Base-by-base conservation (phyloP, 1,140 invertebrate genomes). In the Agraylea sexmaculata region DNA sequence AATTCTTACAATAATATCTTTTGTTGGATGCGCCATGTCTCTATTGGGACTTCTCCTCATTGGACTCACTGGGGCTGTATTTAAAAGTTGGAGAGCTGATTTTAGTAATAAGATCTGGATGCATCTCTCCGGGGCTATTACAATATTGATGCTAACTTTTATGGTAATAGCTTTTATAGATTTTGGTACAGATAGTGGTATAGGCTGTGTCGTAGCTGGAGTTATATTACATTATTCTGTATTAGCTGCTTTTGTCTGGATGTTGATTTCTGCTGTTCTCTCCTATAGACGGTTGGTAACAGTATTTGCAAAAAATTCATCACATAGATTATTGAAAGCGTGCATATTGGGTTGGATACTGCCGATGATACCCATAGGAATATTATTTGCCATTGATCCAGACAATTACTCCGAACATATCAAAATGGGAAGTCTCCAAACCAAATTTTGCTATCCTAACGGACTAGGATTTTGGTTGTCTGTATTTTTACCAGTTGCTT, bases 61-160 rank as follows among this genome's bases (percentile, higher is more conserved):
- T 0, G 58, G 50, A 1, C 25, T 68, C 6, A 70, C 66, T 0
- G 66, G 63, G 0, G 43, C 54, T 3, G 32, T 64, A 28, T 70
- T 68, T 45, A 55, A 60, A 19, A 53, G 58, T 3, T 70, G 68
- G 68, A 49, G 68, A 40, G 43, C 58, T 41, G 61, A 67, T 32
- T 68, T 61, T 42, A 67, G 55, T 16, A 70, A 66, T 35, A 70
- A 69, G 50, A 59, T 70, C 19, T 67, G 66, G 60, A 44, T 70
- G 4, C 60, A 69, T 37, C 50, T 70, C 2, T 67, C 66, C 30
- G 47, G 57, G 12, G 55, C 66, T 0, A 58, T 68, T 19, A 55
- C 59, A 2, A 19, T 68, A 3, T 17, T 66, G 16, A 53, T 56
- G 3, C 21, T 60, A 4, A 56, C 54, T 29, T 69, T 68, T 43